Evolutionary conservation across 53 echinoderm and acorn worm species (phyloP).

Genomic region (Temnopleurus reevesii): DNA sequence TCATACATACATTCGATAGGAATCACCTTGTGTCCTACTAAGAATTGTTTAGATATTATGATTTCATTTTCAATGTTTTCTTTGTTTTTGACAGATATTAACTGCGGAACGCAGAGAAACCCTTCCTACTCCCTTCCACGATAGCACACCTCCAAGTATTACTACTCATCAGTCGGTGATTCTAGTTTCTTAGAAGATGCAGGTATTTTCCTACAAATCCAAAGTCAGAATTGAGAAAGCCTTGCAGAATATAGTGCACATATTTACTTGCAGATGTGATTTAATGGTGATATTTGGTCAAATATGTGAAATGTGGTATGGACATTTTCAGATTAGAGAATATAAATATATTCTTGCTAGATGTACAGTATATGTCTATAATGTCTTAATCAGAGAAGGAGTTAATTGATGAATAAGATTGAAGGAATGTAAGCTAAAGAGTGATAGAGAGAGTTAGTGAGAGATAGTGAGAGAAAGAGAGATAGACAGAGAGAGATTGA

Average conservation of each 20-base stretch:
- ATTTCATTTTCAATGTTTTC: neutral
- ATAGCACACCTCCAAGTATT: neutral
- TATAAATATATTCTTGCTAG: too few relatives aligned
- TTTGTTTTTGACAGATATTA: conserved; percentile 14
- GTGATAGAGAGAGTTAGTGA: too few relatives aligned
- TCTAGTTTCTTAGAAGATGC: neutral
- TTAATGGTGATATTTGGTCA: conserved; percentile 11
- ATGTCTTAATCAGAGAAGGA: too few relatives aligned
- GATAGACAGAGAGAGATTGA: too few relatives aligned
- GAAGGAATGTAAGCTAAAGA: too few relatives aligned
- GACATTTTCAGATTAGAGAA: too few relatives aligned
- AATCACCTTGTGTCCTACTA: too few relatives aligned
- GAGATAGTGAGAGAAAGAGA: too few relatives aligned
- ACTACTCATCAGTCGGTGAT: neutral
- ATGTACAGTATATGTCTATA: too few relatives aligned
- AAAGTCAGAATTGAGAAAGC: neutral
- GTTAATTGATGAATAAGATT: too few relatives aligned
- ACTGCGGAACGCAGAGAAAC: neutral
- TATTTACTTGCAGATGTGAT: neutral
- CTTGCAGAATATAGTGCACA: neutral
- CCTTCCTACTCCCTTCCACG: neutral
- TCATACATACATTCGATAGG: too few relatives aligned
- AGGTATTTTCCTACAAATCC: conserved; percentile 16
- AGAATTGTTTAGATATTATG: too few relatives aligned
- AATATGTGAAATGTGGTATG: neutral